These are phyloP conservation scores for Dermochelys coriacea DNA, from an alignment of 2,797 vertebrate genomes.

Conservation along the genomic window DNA sequence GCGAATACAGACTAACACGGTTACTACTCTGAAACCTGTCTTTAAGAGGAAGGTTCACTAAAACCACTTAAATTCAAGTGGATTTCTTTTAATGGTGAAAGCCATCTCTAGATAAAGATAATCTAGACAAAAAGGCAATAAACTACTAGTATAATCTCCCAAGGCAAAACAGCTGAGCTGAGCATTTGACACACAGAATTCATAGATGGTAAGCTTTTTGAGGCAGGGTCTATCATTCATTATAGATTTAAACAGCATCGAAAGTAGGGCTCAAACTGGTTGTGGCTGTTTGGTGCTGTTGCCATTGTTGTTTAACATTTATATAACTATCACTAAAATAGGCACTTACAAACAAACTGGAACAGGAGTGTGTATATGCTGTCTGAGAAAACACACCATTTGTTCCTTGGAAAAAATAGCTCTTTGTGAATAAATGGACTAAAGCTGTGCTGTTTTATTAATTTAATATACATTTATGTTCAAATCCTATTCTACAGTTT, in stretches of 20 bases:
- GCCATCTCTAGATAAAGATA: slow-evolving; percentile 43
- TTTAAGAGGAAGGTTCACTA: slow-evolving; percentile 36
- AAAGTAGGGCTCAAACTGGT: slow-evolving; percentile 65
- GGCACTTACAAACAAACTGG: not conserved
- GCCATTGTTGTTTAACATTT: not conserved
- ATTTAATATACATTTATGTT: slow-evolving; percentile 20
- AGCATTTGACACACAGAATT: slow-evolving; percentile 53
- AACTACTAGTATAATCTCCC: slow-evolving; percentile 65
- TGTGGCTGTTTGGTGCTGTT: slow-evolving; percentile 41
- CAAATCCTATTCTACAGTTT: not conserved
- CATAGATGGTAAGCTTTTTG: slow-evolving; percentile 53
- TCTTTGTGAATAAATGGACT: not conserved
- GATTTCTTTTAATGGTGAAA: slow-evolving; percentile 42
- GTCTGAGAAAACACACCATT: slow-evolving; percentile 16
- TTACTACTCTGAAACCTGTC: no score
- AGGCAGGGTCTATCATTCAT: slow-evolving; percentile 10
- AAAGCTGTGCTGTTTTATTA: slow-evolving; percentile 54
- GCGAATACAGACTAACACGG: no score
- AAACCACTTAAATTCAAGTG: slow-evolving; percentile 24
- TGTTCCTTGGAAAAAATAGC: not conserved
- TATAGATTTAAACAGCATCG: slow-evolving; percentile 52
- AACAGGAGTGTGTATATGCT: not conserved
- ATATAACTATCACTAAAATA: not conserved
- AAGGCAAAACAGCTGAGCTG: slow-evolving; percentile 68
- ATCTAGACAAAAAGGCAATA: slow-evolving; percentile 62